Percentiles rank a stretch among this genome's conserved stretches.
Conservation (phyloP, 2,888 invertebrate genomes). For the Agrotis clavis region DNA sequence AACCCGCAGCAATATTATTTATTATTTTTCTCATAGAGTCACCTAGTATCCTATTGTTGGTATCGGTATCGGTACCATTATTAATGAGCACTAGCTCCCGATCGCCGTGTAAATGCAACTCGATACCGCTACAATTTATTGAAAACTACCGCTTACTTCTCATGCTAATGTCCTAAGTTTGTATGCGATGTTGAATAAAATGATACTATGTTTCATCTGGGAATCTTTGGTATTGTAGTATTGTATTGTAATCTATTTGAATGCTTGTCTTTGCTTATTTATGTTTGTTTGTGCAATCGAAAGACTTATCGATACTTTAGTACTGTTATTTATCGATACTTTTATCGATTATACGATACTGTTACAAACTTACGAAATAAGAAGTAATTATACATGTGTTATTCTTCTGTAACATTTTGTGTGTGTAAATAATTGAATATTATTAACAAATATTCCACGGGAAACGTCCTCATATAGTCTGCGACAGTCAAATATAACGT, state of each 20-base stretch:
- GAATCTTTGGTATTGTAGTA: conserved; percentile 21
- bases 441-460: no score
- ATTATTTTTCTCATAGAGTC: conserved; percentile 63
- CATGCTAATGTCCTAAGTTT: conserved; percentile 57
- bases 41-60: conserved; percentile 66
- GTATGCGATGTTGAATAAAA: conserved; percentile 59
- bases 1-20: conserved; percentile 49
- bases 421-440: no score
- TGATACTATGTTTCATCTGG: conserved; percentile 46
- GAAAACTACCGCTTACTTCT: conserved; percentile 52
- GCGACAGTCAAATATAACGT: no score
- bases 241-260: conserved; percentile 9
- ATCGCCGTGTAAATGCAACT: conserved; percentile 55
- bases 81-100: conserved; percentile 70
- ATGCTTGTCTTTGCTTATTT: conserved; percentile 2
- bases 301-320: neutral
- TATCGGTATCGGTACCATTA: conserved; percentile 71
- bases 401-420: no score
- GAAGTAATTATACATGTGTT: no score
- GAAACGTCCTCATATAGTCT: no score
- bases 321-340: no score
- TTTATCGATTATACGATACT: no score
- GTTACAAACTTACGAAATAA: no score
- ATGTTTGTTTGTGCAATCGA: conserved; percentile 30
- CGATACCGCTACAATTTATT: conserved; percentile 55